Conservation (phyloP, 2,888 invertebrate species). For the Andrena marginata region DNA sequence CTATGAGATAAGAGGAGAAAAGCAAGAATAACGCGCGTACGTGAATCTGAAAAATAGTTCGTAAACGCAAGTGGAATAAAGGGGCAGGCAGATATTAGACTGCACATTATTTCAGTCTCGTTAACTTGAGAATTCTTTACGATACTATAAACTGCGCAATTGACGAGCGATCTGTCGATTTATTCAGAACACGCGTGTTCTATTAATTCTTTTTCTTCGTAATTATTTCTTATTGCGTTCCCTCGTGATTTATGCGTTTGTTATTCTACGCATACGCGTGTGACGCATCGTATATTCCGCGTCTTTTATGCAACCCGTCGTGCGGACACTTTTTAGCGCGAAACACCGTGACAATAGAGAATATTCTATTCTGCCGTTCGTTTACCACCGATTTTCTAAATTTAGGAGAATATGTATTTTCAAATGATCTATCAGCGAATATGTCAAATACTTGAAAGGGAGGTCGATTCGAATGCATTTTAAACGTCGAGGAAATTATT, state of each 20-base stretch:
- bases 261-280: too few species aligned
- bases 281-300: not conserved
- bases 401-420: conserved; percentile 17
- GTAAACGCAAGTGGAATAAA: not conserved
- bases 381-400: conserved; percentile 34
- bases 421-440: conserved; percentile 40
- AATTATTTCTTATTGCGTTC: not conserved
- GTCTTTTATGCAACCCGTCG: not conserved
- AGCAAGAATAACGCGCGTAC: not conserved
- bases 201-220: not conserved
- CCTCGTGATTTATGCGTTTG: not conserved
- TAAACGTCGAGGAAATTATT: conserved; percentile 17
- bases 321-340: conserved; percentile 11
- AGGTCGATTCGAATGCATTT: not conserved
- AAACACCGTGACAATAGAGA: conserved; percentile 33
- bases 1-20: conserved; percentile 13
- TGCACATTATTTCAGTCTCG: too few species aligned
- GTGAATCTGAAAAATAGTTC: conserved; percentile 16
- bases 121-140: too few species aligned
- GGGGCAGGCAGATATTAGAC: too few species aligned
- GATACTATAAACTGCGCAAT: too few species aligned
- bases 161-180: not conserved
- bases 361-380: conserved; percentile 14
- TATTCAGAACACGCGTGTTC: not conserved
- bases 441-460: conserved; percentile 1